These are phyloP conservation scores for Acinonyx jubatus DNA, from an alignment of 2,113 vertebrate species.

Conservation along the genomic window DNA sequence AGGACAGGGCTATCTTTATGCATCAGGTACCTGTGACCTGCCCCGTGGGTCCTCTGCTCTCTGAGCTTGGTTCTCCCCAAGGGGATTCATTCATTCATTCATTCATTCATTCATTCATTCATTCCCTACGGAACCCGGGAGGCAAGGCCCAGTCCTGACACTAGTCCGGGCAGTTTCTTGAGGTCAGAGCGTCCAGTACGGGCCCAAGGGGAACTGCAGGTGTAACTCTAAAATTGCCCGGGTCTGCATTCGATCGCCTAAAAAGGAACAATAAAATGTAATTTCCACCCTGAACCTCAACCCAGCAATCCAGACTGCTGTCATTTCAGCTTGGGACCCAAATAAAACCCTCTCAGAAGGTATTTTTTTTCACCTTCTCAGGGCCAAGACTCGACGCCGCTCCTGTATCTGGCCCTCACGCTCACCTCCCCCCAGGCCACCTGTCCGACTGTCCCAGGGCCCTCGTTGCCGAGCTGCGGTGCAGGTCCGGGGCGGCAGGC, in stretches of 20 bases:
- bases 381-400: background rate
- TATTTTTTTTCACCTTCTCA: background rate
- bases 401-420: background rate
- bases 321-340: background rate
- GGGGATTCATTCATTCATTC: background rate
- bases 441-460: too few relatives aligned
- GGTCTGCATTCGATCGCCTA: background rate
- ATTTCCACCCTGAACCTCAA: fast-evolving
- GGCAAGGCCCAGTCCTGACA: background rate
- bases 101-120: background rate
- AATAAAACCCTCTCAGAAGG: too few relatives aligned
- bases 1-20: background rate
- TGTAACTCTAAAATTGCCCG: background rate
- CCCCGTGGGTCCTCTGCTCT: background rate
- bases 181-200: background rate
- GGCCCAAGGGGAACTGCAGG: fast-evolving
- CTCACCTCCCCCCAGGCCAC: background rate
- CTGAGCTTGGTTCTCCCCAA: background rate
- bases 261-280: background rate
- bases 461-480: too few relatives aligned
- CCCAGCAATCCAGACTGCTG: background rate
- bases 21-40: background rate
- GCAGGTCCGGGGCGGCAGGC: too few relatives aligned
- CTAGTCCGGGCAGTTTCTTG: fast-evolving
- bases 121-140: background rate